Conservation (phyloP, 2,888 invertebrate genomes). For the Agapostemon virescens region DNA sequence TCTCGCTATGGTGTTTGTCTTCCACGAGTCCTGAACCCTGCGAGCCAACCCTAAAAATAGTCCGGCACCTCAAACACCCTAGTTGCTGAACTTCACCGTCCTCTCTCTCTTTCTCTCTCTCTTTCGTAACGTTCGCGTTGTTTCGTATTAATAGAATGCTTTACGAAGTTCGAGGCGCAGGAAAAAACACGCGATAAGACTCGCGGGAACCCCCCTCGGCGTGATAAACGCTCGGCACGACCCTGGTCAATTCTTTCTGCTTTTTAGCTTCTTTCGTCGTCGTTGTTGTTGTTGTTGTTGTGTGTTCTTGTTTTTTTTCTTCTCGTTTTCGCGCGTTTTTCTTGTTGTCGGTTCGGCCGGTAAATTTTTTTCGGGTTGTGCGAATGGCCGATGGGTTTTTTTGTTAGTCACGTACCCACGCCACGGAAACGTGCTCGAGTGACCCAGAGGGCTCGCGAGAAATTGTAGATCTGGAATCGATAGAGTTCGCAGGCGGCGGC, state of each 20-base stretch:
- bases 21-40: conserved; percentile 20
- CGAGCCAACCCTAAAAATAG: conserved; percentile 30
- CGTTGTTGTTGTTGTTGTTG: no score
- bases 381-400: conserved; percentile 32
- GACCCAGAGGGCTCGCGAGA: conserved; percentile 54
- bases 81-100: conserved; percentile 35
- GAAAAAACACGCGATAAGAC: conserved; percentile 13
- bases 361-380: conserved; percentile 39
- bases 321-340: neutral
- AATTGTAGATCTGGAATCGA: conserved; percentile 62
- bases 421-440: conserved; percentile 57
- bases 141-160: conserved; percentile 31
- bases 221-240: neutral
- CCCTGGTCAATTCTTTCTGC: neutral
- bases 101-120: neutral
- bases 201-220: neutral
- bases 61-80: conserved; percentile 44
- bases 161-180: neutral
- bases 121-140: conserved; percentile 22
- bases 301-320: neutral
- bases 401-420: conserved; percentile 28
- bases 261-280: neutral
- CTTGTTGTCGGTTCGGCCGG: neutral
- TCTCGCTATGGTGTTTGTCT: conserved; percentile 43
- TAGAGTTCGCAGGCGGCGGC: conserved; percentile 46